Evolutionary conservation across 2,888 invertebrate genomes (phyloP).

Genomic region (Sipunculus nudus): DNA sequence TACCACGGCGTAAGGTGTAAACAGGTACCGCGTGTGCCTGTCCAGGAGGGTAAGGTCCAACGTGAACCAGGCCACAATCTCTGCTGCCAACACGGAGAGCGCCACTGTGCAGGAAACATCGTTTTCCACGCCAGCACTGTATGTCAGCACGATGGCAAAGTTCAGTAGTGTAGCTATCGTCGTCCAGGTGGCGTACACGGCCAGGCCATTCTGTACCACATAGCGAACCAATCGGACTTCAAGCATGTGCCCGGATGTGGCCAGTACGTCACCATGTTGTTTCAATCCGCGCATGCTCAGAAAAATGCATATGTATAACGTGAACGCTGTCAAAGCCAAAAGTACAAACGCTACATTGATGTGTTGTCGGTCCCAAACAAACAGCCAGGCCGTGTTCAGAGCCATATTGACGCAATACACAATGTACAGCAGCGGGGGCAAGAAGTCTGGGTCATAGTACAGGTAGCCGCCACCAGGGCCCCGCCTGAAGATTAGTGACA

Average conservation of each 20-base stretch:
- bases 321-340: conserved; percentile 38
- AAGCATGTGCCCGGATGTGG: conserved; percentile 31
- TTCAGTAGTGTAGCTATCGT: conserved; percentile 52
- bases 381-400: conserved; percentile 47
- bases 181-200: conserved; percentile 52
- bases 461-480: conserved; percentile 39
- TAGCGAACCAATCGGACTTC: conserved; percentile 50
- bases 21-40: conserved; percentile 50
- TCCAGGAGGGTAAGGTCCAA: conserved; percentile 48
- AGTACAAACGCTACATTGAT: conserved; percentile 41
- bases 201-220: conserved; percentile 53
- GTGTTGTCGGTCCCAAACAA: conserved; percentile 45
- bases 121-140: conserved; percentile 32
- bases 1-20: conserved; percentile 54
- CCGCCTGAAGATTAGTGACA: conserved; percentile 44
- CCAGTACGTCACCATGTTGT: conserved; percentile 31
- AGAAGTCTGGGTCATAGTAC: conserved; percentile 43
- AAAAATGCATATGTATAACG: conserved; percentile 43
- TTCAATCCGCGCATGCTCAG: conserved; percentile 39
- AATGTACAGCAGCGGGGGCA: conserved; percentile 40
- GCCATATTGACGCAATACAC: conserved; percentile 37
- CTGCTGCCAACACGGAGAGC: conserved; percentile 40
- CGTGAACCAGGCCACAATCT: conserved; percentile 40
- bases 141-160: conserved; percentile 44
- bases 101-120: conserved; percentile 40